Base-by-base conservation (phyloP, 1,140 invertebrate genomes). In the Pemphigus obesinymphae region DNA sequence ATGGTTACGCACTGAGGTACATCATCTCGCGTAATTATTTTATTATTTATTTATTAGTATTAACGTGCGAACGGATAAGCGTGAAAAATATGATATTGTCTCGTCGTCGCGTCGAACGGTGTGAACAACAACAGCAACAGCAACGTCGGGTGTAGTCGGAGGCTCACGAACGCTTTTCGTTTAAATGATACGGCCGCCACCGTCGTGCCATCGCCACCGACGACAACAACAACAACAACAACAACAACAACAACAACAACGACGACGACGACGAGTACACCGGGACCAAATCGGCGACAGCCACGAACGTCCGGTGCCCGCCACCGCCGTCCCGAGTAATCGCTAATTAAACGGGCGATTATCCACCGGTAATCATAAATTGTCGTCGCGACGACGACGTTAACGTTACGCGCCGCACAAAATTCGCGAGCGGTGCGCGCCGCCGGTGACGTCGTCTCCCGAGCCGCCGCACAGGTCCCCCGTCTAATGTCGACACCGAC, bases 31-130 rank as follows among this genome's bases (percentile, higher is more conserved):
- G 68, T 45, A 70, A 23, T 40, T 45, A 70, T 45, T 40, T 70
- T 45, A 45, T 70, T 70, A n/a, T 70, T 70, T 70, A 40, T 70
- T 70, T 70, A 26, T 70, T 70, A 23, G 8, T 70, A 43, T 45
- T 70, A 17, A 23, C 66, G 68, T 45, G 68, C 63, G 61, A 31
- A 63, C 8, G 45, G 61, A n/a, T 20, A 31, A 58, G 15, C 8
- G 3, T 7, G 3, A 31, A 37, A 40, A 61, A 61, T 58, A 70
- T 70, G 68, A 70, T 45, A 45, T 70, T 70, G 11, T 70, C n/a
- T 45, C 37, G 68, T 70, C 37, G 68, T 43, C 23, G 37, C 20
- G 68, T 70, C 68, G 68, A 45, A 15, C 23, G 23, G 10, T 20
- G n/a, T n/a, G n/a, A 40, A 40, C 37, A 40, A 40, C 37, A 40